Percentiles rank a stretch among this genome's conserved stretches.
Evolutionary conservation across 2,888 invertebrate genomes (phyloP).

Genomic region (Malthinus seriepunctatus): DNA sequence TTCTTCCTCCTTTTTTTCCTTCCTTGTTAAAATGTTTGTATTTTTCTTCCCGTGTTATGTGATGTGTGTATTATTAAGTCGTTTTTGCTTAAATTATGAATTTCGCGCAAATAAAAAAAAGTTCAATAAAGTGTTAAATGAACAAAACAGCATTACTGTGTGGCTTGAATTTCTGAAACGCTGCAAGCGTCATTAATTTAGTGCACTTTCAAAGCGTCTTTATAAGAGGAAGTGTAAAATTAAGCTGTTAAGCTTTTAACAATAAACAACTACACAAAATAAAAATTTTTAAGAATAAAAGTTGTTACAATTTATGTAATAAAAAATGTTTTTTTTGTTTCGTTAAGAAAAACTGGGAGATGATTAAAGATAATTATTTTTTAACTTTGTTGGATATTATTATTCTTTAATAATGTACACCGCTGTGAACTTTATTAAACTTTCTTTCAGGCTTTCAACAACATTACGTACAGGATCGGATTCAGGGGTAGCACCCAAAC

Average conservation of each 20-base stretch:
- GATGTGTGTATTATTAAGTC: too few species aligned
- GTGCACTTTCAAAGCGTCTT: conserved; percentile 13
- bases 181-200: conserved; percentile 25
- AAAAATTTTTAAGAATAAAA: background rate
- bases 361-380: too few species aligned
- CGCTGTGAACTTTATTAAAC: too few species aligned
- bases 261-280: background rate
- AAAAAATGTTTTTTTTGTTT: too few species aligned
- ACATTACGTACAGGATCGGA: too few species aligned
- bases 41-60: background rate
- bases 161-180: conserved; percentile 16
- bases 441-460: too few species aligned
- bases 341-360: too few species aligned
- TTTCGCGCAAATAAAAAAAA: conserved; percentile 7
- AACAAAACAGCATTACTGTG: conserved; percentile 8
- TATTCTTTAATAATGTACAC: too few species aligned
- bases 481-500: too few species aligned
- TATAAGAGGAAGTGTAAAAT: conserved; percentile 6
- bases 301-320: too few species aligned
- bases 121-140: conserved; percentile 13
- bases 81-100: too few species aligned
- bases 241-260: conserved; percentile 2
- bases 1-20: background rate
- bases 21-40: background rate
- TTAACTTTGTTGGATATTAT: too few species aligned